These are phyloP conservation scores for Drosophila grimshawi DNA, from an alignment of 1,140 invertebrate genomes.

Conservation along the genomic window DNA sequence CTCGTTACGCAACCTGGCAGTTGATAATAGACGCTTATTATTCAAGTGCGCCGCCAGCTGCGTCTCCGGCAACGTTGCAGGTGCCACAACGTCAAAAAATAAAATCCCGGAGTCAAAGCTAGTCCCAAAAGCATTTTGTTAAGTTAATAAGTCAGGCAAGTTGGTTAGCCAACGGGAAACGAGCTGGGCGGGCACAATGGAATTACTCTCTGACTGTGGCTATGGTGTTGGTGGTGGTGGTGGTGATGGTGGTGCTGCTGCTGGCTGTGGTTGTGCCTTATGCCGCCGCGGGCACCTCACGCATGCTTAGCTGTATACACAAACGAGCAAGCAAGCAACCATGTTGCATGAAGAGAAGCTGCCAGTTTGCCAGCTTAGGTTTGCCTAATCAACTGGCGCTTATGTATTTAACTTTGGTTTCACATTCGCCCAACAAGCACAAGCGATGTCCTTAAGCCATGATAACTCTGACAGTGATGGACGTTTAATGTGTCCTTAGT, in stretches of 20 bases:
- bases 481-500: neutral
- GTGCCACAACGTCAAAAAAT: slow-evolving; percentile 45
- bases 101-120: slow-evolving; percentile 9
- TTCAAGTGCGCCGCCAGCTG: slow-evolving; percentile 69
- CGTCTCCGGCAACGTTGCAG: slow-evolving; percentile 58
- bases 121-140: slow-evolving; percentile 60
- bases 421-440: slow-evolving; percentile 58
- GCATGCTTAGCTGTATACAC: slow-evolving; percentile 54
- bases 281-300: slow-evolving; percentile 46
- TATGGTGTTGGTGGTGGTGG: neutral
- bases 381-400: slow-evolving; percentile 75
- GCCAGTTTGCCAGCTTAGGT: slow-evolving; percentile 19
- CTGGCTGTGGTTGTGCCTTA: neutral
- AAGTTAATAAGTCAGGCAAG: slow-evolving; percentile 65
- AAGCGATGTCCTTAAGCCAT: slow-evolving; percentile 45
- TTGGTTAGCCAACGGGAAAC: slow-evolving; percentile 18
- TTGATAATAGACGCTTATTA: slow-evolving; percentile 74
- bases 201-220: no score
- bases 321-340: neutral
- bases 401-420: slow-evolving; percentile 80
- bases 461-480: slow-evolving; percentile 8
- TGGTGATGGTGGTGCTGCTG: neutral
- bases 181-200: no score
- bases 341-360: slow-evolving; percentile 8
- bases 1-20: slow-evolving; percentile 35